Base-by-base conservation (phyloP, 2,797 vertebrate genomes). In the Uromys caudimaculatus region DNA sequence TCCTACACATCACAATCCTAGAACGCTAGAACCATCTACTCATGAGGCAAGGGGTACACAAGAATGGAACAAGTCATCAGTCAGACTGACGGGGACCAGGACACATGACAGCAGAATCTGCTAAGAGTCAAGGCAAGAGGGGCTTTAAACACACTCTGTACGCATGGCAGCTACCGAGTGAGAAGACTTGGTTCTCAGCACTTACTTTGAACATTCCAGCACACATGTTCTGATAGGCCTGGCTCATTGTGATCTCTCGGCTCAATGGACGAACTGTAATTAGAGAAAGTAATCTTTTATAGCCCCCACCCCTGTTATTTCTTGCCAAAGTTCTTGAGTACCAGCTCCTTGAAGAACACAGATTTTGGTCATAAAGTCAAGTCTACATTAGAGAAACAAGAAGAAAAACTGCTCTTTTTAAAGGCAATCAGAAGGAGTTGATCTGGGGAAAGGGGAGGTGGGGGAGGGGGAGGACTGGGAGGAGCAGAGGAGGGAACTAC, bases 211-310 rank as follows among this genome's bases (percentile, higher is more conserved):
- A 99, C 99, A 99, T 99, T 96, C 99, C 99, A 94, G 99, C 99
- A 93, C 99, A 99, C 99, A 99, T 99, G 97, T 99, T 99, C 99
- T 99, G 99, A 98, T 99, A 99, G 0, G 99, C 99, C 96, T 99
- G 99, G 98, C 99, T 99, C 99, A 99, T 99, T 58, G 99, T 99
- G 96, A 99, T 99, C 98, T 99, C 99, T 98, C 99, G 99, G 97
- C 99, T 99, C 93, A 99, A 98, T 95, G 99, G 99, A 13, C 99
- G 99, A 98, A 99, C 99, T 99, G 98, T 93, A 94, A 98, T 86
- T 38, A 93, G 9, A 97, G n/a, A 94, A 96, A 75, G 95, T 84
- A 95, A 95, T 54, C 24, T 87, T 54, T 29, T 44, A 86, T 47
- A 76, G 58, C 12, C 62, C 35, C 3, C 14, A 16, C 77, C 73